Conservation (phyloP, 2,888 invertebrate species). For the Hirtodrosophila cameraria region DNA sequence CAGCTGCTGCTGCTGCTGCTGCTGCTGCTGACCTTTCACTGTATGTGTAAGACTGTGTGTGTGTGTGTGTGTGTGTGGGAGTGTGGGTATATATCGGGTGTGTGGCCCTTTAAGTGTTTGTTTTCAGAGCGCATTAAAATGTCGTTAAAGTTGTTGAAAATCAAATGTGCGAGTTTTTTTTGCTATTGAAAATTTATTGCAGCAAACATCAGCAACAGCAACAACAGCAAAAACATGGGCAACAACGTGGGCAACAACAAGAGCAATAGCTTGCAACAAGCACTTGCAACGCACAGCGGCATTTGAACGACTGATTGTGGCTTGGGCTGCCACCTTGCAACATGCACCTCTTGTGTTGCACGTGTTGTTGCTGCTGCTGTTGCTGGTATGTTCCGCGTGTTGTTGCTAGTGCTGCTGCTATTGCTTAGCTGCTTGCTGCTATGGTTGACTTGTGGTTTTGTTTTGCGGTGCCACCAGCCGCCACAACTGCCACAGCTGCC, state of each 20-base stretch:
- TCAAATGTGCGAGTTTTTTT: slow-evolving; percentile 77
- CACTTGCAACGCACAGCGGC: slow-evolving; percentile 22
- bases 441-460: slow-evolving; percentile 73
- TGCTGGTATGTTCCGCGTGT: too few relatives aligned
- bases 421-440: slow-evolving; percentile 56
- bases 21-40: slow-evolving; percentile 11
- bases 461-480: slow-evolving; percentile 45
- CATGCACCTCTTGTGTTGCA: slow-evolving; percentile 4
- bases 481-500: slow-evolving; percentile 19
- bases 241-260: slow-evolving; percentile 9
- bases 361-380: slow-evolving; percentile 18
- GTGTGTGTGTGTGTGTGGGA: slow-evolving; percentile 4
- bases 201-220: slow-evolving; percentile 22
- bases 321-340: slow-evolving; percentile 33
- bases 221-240: slow-evolving; percentile 4
- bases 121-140: slow-evolving; percentile 75
- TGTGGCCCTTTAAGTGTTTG: slow-evolving; percentile 43
- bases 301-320: slow-evolving; percentile 59
- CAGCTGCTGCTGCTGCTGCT: slow-evolving; percentile 2
- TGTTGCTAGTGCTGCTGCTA: slow-evolving; percentile 22
- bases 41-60: slow-evolving; percentile 6
- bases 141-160: slow-evolving; percentile 77
- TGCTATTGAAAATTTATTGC: slow-evolving; percentile 69
- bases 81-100: too few relatives aligned
- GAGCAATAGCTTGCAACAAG: slow-evolving; percentile 10